Conservation (phyloP, 2,797 vertebrate species). For the Apodemus agrarius region DNA sequence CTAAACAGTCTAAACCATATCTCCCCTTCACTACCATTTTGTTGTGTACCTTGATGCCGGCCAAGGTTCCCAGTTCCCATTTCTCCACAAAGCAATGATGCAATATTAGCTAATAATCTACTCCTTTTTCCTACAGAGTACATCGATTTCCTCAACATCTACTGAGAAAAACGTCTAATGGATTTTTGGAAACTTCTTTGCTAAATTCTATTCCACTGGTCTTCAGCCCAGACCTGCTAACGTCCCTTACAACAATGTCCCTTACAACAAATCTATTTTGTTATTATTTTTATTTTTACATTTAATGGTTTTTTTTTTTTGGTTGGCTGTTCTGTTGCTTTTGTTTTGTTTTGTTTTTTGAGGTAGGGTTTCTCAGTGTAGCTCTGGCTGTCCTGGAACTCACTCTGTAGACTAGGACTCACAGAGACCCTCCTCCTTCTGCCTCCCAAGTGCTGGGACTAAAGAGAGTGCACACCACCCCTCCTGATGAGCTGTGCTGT, state of each 20-base stretch:
- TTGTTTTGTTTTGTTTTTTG: background rate
- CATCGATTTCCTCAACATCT: background rate
- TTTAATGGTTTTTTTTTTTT: background rate
- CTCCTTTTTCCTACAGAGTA: background rate
- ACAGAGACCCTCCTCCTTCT: background rate
- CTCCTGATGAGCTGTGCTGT: background rate
- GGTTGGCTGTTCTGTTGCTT: background rate
- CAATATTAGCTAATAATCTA: background rate
- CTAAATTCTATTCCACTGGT: background rate
- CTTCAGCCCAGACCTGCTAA: background rate
- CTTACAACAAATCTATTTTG: background rate
- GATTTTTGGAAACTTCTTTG: background rate
- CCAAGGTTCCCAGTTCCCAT: background rate
- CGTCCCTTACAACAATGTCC: background rate
- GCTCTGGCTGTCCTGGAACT: background rate
- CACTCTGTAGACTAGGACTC: background rate
- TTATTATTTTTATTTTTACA: background rate
- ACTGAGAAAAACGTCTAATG: background rate
- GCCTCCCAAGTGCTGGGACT: background rate
- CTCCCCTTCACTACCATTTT: background rate
- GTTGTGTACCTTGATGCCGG: background rate
- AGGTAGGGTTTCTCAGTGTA: background rate
- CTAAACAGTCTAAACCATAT: too few species aligned
- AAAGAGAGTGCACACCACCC: background rate
- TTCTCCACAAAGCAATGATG: slow-evolving; percentile 16